Evolutionary conservation across 2,113 vertebrate species (phyloP).

Genomic region (Octodon degus): DNA sequence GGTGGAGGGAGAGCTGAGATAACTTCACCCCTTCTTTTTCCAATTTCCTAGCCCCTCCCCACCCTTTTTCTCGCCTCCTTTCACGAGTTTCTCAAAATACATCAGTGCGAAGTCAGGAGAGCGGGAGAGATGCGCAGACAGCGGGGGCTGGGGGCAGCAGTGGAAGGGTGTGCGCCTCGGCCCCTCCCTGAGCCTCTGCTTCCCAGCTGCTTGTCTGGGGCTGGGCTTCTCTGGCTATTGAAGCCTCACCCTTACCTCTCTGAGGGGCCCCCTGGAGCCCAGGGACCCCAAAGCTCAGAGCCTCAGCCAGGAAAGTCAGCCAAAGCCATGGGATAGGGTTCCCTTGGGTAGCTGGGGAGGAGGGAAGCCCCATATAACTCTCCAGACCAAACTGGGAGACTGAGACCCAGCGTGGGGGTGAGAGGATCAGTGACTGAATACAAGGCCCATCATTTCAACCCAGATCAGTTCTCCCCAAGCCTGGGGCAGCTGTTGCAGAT

Average conservation of each 20-base stretch:
- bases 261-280: not conserved
- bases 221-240: not conserved
- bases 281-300: not conserved
- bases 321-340: not conserved
- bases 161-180: not conserved
- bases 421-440: not conserved
- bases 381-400: not conserved
- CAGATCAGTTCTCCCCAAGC: not conserved
- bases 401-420: not conserved
- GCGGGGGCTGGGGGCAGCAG: conserved; percentile 40
- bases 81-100: conserved; percentile 83
- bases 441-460: not conserved
- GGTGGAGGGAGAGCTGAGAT: conserved; percentile 39
- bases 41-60: conserved; percentile 57
- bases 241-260: not conserved
- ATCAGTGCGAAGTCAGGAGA: conserved; percentile 79
- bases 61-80: conserved; percentile 78
- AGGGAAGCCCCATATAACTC: not conserved
- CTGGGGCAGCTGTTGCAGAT: not conserved
- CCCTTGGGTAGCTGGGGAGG: not conserved
- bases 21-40: conserved; percentile 67
- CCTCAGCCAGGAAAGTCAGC: not conserved
- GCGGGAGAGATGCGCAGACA: conserved; percentile 37
- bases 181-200: not conserved
- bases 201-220: not conserved